Conservation (phyloP, 2,797 vertebrate species). For the Lacerta agilis region DNA sequence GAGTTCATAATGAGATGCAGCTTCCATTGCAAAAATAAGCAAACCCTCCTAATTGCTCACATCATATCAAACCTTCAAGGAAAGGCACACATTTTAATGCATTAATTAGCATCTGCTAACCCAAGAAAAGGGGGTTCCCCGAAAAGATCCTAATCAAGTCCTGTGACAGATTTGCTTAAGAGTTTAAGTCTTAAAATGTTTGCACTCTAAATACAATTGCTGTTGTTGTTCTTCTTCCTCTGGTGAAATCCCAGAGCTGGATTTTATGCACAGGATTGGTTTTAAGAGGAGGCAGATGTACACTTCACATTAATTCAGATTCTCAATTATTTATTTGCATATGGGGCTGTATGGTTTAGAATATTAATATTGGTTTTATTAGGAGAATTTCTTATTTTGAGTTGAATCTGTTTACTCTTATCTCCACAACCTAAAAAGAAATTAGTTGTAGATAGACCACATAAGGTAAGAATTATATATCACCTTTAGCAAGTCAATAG, state of each 20-base stretch:
- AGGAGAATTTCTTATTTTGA: slow-evolving; percentile 16
- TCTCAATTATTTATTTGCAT: slow-evolving; percentile 22
- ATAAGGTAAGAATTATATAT: not conserved
- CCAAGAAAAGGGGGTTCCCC: slow-evolving; percentile 47
- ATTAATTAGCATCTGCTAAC: slow-evolving; percentile 64
- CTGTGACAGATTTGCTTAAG: slow-evolving; percentile 47
- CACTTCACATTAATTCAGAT: slow-evolving; percentile 44
- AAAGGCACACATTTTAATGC: slow-evolving; percentile 60
- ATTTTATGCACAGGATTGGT: slow-evolving; percentile 40
- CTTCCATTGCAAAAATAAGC: slow-evolving; percentile 53
- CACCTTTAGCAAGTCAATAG: not conserved
- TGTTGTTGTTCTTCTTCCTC: slow-evolving; percentile 5
- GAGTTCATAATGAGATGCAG: slow-evolving; percentile 51
- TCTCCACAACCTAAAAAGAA: no score
- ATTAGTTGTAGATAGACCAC: not conserved
- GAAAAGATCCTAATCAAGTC: slow-evolving; percentile 60
- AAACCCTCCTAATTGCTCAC: slow-evolving; percentile 48
- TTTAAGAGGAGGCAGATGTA: slow-evolving; percentile 35
- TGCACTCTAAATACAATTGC: slow-evolving; percentile 25
- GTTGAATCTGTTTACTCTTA: not conserved
- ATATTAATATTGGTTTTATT: slow-evolving; percentile 32
- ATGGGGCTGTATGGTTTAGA: not conserved
- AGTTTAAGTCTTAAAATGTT: slow-evolving; percentile 38
- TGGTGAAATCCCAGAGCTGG: not conserved
- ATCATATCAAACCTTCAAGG: slow-evolving; percentile 51